Evolutionary conservation across 2,797 vertebrate genomes (phyloP).

Genomic region (Hemibagrus guttatus): DNA sequence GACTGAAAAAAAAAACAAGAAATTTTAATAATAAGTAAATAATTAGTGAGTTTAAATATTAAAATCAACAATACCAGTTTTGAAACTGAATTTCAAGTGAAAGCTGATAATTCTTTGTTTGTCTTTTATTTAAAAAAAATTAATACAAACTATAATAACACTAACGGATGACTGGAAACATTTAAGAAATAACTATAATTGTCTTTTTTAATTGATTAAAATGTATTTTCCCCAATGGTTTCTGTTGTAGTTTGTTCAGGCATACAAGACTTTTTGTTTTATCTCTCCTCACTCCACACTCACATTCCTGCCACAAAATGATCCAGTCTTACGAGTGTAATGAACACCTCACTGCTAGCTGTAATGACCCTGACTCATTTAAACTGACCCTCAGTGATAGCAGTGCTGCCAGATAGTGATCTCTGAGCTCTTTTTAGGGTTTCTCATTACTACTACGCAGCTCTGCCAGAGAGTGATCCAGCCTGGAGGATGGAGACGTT

Average conservation of each 20-base stretch:
- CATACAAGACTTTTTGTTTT: not conserved
- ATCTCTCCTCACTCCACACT: not conserved
- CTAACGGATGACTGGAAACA: too few relatives aligned
- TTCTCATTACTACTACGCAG: not conserved
- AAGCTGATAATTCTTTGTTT: too few relatives aligned
- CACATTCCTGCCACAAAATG: not conserved
- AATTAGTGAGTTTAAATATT: too few relatives aligned
- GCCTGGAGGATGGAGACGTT: not conserved
- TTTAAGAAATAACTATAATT: too few relatives aligned
- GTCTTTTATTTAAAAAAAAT: too few relatives aligned
- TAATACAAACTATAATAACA: too few relatives aligned
- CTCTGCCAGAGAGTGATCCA: constrained; percentile 15
- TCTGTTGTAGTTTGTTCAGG: not conserved
- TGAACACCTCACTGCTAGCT: not conserved
- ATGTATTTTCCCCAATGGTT: too few relatives aligned
- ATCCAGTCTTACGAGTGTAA: not conserved
- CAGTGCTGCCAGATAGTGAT: constrained; percentile 4
- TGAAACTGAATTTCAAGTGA: too few relatives aligned
- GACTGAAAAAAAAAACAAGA: too few relatives aligned
- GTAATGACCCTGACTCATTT: not conserved
- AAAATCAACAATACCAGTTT: too few relatives aligned
- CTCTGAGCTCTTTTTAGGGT: not conserved
- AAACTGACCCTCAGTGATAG: not conserved
- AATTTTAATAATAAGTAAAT: too few relatives aligned
- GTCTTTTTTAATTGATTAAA: too few relatives aligned